phyloP scores from a whole-genome alignment of 1,140 invertebrate species.

The Eufriesea mexicana region DNA sequence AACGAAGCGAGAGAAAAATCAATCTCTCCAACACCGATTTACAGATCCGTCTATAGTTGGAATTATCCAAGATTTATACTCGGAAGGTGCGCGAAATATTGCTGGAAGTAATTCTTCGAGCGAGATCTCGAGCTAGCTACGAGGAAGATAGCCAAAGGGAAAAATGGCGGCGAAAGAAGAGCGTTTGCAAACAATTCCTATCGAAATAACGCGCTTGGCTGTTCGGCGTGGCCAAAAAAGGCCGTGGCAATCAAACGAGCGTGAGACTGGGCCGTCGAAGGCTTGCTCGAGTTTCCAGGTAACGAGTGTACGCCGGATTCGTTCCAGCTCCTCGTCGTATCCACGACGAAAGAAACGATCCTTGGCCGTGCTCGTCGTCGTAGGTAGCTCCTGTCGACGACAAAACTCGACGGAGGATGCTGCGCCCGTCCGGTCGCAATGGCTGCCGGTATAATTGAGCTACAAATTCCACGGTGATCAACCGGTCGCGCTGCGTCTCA shows the following conservation, averaged over 20 bases:
- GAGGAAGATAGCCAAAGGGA: no score
- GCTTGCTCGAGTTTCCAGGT: slow-evolving; percentile 33
- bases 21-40: no score
- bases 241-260: slow-evolving; percentile 24
- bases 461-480: slow-evolving; percentile 82
- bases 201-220: not conserved
- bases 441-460: slow-evolving; percentile 79
- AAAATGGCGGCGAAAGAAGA: not conserved
- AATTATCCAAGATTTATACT: no score
- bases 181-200: not conserved
- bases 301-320: slow-evolving; percentile 10
- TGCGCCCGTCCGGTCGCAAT: slow-evolving; percentile 34
- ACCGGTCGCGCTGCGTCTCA: slow-evolving; percentile 78
- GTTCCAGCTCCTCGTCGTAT: not conserved
- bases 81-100: no score
- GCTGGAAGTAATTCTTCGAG: no score
- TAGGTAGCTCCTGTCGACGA: not conserved
- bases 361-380: not conserved
- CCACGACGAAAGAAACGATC: slow-evolving; percentile 15
- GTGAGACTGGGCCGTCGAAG: not conserved
- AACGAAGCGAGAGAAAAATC: no score
- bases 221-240: slow-evolving; percentile 1
- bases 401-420: not conserved
- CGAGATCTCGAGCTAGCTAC: no score
- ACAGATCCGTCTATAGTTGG: no score